A percentile compares a stretch with the other conserved stretches of the same genome.
Conservation (phyloP, 1,140 invertebrate species). For the Aethina tumida region DNA sequence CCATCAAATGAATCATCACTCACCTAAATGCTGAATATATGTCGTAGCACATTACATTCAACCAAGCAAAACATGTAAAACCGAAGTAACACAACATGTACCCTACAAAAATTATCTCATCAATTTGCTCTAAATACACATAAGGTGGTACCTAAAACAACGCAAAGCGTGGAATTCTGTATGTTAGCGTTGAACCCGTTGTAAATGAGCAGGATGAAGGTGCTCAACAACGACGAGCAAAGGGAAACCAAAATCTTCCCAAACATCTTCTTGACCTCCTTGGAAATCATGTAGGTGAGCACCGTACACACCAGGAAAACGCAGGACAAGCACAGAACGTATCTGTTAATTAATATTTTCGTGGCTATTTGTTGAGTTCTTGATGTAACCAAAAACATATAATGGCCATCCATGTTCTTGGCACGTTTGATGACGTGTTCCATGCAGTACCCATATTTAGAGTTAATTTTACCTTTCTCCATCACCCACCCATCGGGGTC, state of each 20-base stretch:
- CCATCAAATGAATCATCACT: too few relatives aligned
- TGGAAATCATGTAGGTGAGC: slow-evolving; percentile 18
- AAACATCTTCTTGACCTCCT: slow-evolving; percentile 23
- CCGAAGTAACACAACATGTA: slow-evolving; percentile 36
- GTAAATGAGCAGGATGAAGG: slow-evolving; percentile 16
- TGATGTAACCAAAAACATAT: slow-evolving; percentile 6
- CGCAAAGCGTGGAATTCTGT: slow-evolving; percentile 7
- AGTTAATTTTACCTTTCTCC: not conserved
- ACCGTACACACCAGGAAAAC: slow-evolving; percentile 23
- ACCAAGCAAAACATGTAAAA: slow-evolving; percentile 59
- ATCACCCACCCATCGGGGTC: slow-evolving; percentile 13
- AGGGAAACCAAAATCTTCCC: slow-evolving; percentile 25
- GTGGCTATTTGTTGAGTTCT: slow-evolving; percentile 4
- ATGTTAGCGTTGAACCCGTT: slow-evolving; percentile 9
- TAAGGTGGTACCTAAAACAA: slow-evolving; percentile 5
- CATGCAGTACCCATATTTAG: slow-evolving; percentile 19
- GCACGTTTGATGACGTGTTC: slow-evolving; percentile 16
- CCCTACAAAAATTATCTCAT: slow-evolving; percentile 23
- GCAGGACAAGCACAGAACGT: slow-evolving; percentile 19
- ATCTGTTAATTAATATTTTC: slow-evolving; percentile 19
- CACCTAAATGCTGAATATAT: slow-evolving; percentile 52
- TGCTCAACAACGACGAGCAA: slow-evolving; percentile 15
- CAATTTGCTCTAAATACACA: slow-evolving; percentile 5
- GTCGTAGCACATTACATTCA: slow-evolving; percentile 59
- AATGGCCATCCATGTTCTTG: slow-evolving; percentile 10